phyloP scores from a whole-genome alignment of 1,140 invertebrate species.

The Callitettix versicolor region DNA sequence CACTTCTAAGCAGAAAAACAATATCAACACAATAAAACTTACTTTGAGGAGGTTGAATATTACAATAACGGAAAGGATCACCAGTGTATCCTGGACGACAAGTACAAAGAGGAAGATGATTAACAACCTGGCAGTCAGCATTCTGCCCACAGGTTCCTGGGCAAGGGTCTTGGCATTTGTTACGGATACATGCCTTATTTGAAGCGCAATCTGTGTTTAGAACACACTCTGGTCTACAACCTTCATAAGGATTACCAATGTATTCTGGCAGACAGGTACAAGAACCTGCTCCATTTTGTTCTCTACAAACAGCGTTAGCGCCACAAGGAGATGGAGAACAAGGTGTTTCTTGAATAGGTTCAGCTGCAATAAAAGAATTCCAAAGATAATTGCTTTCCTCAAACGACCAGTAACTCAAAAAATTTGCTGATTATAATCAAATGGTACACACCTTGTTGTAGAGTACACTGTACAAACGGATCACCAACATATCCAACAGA shows the following conservation, averaged over 20 bases:
- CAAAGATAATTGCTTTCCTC: not conserved
- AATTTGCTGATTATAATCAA: constrained; percentile 4
- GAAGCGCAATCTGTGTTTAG: constrained; percentile 57
- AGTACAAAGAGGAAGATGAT: constrained; percentile 58
- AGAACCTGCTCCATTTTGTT: constrained; percentile 49
- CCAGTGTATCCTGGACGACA: constrained; percentile 58
- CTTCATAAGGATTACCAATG: constrained; percentile 63
- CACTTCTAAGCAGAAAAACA: not conserved
- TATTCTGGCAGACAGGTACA: constrained; percentile 61
- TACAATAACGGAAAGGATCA: constrained; percentile 53
- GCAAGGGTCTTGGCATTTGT: constrained; percentile 62
- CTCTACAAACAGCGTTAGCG: constrained; percentile 57
- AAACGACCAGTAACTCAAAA: constrained; percentile 24
- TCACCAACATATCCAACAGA: constrained; percentile 53
- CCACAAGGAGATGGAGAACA: constrained; percentile 62
- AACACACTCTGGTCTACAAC: constrained; percentile 62
- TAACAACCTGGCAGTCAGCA: constrained; percentile 59
- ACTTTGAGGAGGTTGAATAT: constrained; percentile 37
- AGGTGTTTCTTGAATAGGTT: constrained; percentile 33
- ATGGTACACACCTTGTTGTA: constrained; percentile 40
- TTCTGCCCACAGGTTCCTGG: constrained; percentile 59
- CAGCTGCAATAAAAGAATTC: constrained; percentile 12
- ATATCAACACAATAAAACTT: no score
- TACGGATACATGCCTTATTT: constrained; percentile 53
- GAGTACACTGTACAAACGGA: constrained; percentile 55